phyloP scores from a whole-genome alignment of 2,888 invertebrate species.

The Drosophila emarginata region DNA sequence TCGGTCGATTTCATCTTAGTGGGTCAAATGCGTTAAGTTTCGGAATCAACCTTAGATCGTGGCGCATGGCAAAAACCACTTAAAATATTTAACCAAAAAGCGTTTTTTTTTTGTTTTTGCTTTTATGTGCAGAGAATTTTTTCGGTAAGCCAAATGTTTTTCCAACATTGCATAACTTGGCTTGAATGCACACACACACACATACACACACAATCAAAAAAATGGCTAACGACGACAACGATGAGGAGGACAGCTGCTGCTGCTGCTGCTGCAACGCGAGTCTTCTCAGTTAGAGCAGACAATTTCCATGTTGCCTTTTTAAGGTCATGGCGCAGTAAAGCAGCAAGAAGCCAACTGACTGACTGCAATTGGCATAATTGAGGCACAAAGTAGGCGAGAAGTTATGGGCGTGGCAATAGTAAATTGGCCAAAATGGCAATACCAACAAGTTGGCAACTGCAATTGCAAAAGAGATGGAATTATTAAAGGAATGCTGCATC shows the following conservation, averaged over 20 bases:
- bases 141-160: conserved; percentile 42
- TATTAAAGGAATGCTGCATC: conserved; percentile 3
- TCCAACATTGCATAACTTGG: conserved; percentile 64
- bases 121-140: conserved; percentile 23
- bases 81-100: conserved; percentile 69
- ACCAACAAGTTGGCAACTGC: conserved; percentile 66
- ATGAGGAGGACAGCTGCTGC: conserved; percentile 56
- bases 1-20: conserved; percentile 42
- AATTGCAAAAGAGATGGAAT: conserved; percentile 16
- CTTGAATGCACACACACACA: conserved; percentile 17
- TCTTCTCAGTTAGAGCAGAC: conserved; percentile 39
- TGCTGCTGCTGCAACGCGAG: conserved; percentile 30
- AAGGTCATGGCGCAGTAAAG: conserved; percentile 69
- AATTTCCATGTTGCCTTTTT: conserved; percentile 78
- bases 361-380: conserved; percentile 75
- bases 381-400: conserved; percentile 55
- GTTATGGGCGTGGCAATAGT: conserved; percentile 38
- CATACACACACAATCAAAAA: conserved; percentile 19
- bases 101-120: conserved; percentile 12
- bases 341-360: conserved; percentile 1
- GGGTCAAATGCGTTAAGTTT: conserved; percentile 66
- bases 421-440: conserved; percentile 49
- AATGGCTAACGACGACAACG: conserved; percentile 48
- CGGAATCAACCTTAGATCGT: conserved; percentile 50
- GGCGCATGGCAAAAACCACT: conserved; percentile 71